Evolutionary conservation across 53 echinoderm and acorn worm genomes (phyloP).

Genomic region (Arbacia lixula): DNA sequence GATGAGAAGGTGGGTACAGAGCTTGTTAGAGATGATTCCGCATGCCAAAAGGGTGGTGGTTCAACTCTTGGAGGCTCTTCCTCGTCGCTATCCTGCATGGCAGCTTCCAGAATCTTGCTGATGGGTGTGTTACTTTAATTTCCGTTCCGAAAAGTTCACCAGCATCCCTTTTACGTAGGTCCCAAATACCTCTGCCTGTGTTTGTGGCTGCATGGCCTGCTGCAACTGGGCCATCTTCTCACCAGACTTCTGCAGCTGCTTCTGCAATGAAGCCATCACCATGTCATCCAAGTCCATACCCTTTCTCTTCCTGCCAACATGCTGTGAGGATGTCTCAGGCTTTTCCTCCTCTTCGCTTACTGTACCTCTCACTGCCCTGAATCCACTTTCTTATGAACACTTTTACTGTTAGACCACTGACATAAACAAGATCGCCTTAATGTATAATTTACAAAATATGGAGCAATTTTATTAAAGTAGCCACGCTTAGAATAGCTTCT

Average conservation of each 20-base stretch:
- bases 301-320: slow-evolving; percentile 3
- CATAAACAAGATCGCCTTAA: too few species aligned
- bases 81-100: slow-evolving; percentile 43
- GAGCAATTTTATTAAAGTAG: too few species aligned
- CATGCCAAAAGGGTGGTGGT: not conserved
- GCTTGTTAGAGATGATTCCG: not conserved
- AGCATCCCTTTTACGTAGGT: slow-evolving; percentile 13
- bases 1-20: slow-evolving; percentile 36
- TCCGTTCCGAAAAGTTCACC: slow-evolving; percentile 4
- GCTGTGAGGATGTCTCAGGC: not conserved
- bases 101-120: slow-evolving; percentile 34
- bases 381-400: too few species aligned
- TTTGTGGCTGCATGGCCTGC: slow-evolving; percentile 18
- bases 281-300: slow-evolving; percentile 22
- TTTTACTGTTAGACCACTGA: too few species aligned
- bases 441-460: too few species aligned
- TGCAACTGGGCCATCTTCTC: slow-evolving; percentile 28
- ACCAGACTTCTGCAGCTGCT: slow-evolving; percentile 9
- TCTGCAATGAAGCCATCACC: slow-evolving; percentile 8
- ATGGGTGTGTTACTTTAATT: slow-evolving; percentile 20
- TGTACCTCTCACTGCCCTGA: too few species aligned
- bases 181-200: slow-evolving; percentile 18
- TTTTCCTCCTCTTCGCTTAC: slow-evolving; percentile 11
- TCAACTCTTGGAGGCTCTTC: slow-evolving; percentile 26
- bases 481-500: too few species aligned